These are phyloP conservation scores for Sigmodon hispidus DNA, from an alignment of 2,113 vertebrate genomes.

Conservation along the genomic window DNA sequence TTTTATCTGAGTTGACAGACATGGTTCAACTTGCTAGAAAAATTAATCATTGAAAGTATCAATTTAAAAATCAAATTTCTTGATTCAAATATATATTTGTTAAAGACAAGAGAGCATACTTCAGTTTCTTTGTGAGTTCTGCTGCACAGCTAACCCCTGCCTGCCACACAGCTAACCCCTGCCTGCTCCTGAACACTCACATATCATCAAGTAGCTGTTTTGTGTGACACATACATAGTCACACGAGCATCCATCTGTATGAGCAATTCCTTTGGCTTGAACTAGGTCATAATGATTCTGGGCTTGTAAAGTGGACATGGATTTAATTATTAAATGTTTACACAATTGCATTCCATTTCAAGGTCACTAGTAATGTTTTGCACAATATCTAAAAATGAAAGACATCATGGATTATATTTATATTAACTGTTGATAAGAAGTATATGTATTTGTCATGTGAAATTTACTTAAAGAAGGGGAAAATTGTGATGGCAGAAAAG, in stretches of 20 bases:
- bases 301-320: neutral
- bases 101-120: neutral
- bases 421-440: constrained; percentile 1
- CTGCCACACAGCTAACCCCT: neutral
- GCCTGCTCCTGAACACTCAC: neutral
- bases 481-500: constrained; percentile 33
- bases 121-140: neutral
- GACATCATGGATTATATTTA: neutral
- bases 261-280: neutral
- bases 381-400: neutral
- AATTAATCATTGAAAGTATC: neutral
- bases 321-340: constrained; percentile 27
- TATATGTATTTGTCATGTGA: neutral
- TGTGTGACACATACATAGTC: neutral
- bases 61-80: neutral
- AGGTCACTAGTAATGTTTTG: constrained; percentile 23
- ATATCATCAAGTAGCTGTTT: neutral
- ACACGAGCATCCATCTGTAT: no score
- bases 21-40: neutral
- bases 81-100: neutral
- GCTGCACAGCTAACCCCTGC: neutral
- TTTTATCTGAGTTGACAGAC: neutral
- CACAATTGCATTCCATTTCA: neutral
- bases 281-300: neutral
- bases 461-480: neutral